Base-by-base conservation (phyloP, 1,140 invertebrate species). In the Bombus cullumanus region DNA sequence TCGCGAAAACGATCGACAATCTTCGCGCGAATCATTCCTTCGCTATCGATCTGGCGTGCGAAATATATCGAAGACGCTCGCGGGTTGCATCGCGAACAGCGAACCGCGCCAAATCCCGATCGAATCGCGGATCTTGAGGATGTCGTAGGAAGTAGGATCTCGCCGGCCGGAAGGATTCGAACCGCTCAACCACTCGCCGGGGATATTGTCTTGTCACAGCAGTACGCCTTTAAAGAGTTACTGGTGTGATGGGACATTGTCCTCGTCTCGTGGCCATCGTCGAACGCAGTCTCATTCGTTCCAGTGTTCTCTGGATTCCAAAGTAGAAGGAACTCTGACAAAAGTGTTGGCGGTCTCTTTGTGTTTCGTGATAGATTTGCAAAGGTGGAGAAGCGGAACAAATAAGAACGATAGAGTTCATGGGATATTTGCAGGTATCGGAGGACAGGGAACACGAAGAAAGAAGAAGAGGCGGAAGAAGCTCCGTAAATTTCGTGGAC, bases 191-290 rank as follows among this genome's bases (percentile, higher is more conserved):
- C 77, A 85, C 78, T 64, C 78, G 87, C 93, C 97, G 96, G 95
- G 97, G 96, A 98, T 98, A 98, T 98, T 98, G 97, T 98, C 97
- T 97, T 98, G 97, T 98, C 97, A 98, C 97, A 98, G 97, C 97
- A 98, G 97, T 98, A 98, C 96, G 96, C 95, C 94, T 94, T 94
- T 94, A 86, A 94, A 93, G 92, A 95, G 95, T 96, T 98, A 98
- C 97, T 98, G 97, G 97, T 98, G 97, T 96, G 96, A 96, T 97
- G 96, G 97, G 97, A 98, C 97, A 98, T 95, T 98, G 96, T 96
- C 96, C 97, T 96, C 93, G 96, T 86, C 83, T 83, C 95, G 91
- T 93, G 94, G 86, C 88, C 79, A 86, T 87, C 93, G 47, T 86
- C 80, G 68, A 47, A 73, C 34, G 28, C n/a, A 64, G 37, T 15